These are phyloP conservation scores for Rissa tridactyla DNA, from an alignment of 2,113 vertebrate genomes.

Conservation along the genomic window DNA sequence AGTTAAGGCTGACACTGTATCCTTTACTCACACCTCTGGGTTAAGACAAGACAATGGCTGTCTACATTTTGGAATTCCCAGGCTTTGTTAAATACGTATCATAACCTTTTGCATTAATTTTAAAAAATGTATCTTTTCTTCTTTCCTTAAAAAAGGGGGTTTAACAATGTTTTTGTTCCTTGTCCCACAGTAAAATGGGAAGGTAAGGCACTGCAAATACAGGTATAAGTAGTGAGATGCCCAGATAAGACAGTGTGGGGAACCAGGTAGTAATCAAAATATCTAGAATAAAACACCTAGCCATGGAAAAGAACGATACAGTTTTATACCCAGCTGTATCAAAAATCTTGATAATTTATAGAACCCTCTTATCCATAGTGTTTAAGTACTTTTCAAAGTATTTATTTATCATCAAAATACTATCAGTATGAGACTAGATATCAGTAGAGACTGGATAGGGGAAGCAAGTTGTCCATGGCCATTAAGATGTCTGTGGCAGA, in stretches of 20 bases:
- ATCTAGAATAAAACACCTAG: neutral
- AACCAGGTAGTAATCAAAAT: neutral
- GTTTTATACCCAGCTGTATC: neutral
- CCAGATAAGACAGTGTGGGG: neutral
- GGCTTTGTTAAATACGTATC: conserved; percentile 38
- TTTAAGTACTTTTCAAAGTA: neutral
- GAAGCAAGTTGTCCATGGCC: neutral
- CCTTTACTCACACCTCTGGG: neutral
- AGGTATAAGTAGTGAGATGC: neutral
- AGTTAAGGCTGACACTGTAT: conserved; percentile 25
- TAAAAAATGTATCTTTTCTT: neutral
- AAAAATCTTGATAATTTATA: neutral
- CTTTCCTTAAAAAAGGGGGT: neutral
- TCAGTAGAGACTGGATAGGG: neutral
- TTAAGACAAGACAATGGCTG: conserved; percentile 45
- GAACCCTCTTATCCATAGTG: neutral
- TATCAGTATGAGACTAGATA: neutral
- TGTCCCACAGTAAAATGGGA: neutral
- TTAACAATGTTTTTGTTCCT: neutral
- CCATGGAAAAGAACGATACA: neutral
- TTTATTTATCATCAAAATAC: neutral
- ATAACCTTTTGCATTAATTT: conserved; percentile 1
- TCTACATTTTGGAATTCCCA: conserved; percentile 23
- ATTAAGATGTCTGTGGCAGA: neutral
- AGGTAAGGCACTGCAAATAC: neutral